Evolutionary conservation across 2,113 vertebrate genomes (phyloP).

Genomic region (Odocoileus hemionus): DNA sequence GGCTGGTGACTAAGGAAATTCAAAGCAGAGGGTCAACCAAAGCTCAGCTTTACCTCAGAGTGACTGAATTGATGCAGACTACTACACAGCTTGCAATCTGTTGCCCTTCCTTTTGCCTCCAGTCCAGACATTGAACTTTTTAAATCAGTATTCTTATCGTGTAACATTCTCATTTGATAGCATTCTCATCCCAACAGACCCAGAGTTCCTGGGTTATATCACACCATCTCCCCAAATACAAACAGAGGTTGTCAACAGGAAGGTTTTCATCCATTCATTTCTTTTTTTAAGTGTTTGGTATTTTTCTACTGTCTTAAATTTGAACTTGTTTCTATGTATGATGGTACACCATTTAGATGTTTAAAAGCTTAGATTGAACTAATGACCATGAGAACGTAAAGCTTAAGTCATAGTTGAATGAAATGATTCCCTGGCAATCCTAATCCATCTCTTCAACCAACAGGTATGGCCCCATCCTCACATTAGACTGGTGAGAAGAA

Average conservation of each 20-base stretch:
- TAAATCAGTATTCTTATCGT: neutral
- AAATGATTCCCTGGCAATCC: neutral
- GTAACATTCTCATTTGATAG: neutral
- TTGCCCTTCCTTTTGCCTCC: neutral
- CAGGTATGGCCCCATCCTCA: neutral
- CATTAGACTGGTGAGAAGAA: neutral
- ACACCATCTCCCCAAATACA: neutral
- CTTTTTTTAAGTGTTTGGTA: neutral
- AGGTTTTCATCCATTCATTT: neutral
- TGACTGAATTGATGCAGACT: neutral
- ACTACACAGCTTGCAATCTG: rapidly evolving
- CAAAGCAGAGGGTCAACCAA: neutral
- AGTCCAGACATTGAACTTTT: neutral
- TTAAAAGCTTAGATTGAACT: neutral
- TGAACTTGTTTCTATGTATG: neutral
- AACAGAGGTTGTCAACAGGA: neutral
- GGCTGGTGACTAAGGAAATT: neutral
- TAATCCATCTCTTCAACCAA: neutral
- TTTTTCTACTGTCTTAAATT: neutral
- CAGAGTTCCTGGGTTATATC: neutral
- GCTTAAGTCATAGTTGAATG: neutral
- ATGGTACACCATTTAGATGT: neutral
- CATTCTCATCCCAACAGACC: neutral
- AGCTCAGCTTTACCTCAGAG: neutral
- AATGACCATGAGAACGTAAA: neutral